Evolutionary conservation across 2,888 invertebrate species (phyloP), one percentile per base, ranked within the genome.

Genomic region (Celastrina argiolus): DNA sequence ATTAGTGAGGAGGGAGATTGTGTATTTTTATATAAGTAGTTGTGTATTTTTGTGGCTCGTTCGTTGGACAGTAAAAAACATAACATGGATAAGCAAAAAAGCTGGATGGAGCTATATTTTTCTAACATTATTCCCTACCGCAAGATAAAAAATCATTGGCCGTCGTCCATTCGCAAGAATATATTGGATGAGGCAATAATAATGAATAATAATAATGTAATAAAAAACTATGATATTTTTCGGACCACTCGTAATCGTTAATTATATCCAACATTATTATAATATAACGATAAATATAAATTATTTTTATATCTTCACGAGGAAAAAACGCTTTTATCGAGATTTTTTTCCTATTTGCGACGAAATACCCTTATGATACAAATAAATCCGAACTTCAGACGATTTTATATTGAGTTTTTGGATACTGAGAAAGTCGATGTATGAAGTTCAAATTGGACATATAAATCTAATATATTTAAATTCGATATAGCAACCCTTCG

Each of bases 381-480:
- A n/a, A n/a, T n/a, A n/a, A n/a, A n/a, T n/a, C n/a, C n/a, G n/a
- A 12, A 36, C 10, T 36, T 36, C 10, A 36, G 1, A 36, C 36
- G 36, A 7, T 12, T 36, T 12, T 36, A 31, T 8, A 36, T 36
- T 22, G 5, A 18, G 14, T 22, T 45, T 45, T 18, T 10, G 45
- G 18, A 51, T 12, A 22, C 12, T 51, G 51, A n/a, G n/a, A 12
- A 51, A 26, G 22, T 51, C 1, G 36, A 2, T 36, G 26, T 45
- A 45, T 45, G 3, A 51, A 31, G 58, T 58, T 58, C 16, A 31
- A 31, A 31, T 58, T 58, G 58, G n/a, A 31, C n/a, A n/a, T 58
- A 58, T 31, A 58, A 58, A 58, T 58, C 58, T 58, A 58, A 58
- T 58, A 58, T 31, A 58, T 58, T 58, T 31, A 58, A 58, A 58